phyloP scores from a whole-genome alignment of 1,140 invertebrate genomes.

The Pararge aegeria region DNA sequence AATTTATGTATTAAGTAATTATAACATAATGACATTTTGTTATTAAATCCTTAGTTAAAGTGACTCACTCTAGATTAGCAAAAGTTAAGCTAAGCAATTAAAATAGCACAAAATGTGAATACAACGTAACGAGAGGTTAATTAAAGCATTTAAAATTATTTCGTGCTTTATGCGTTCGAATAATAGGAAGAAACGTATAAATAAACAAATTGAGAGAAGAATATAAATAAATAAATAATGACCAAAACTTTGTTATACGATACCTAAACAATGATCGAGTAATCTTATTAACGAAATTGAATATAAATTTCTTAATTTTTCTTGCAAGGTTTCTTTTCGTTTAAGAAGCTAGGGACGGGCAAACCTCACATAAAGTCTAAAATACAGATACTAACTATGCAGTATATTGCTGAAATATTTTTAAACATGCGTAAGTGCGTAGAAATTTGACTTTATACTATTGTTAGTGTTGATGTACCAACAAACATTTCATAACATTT shows the following conservation, averaged over 20 bases:
- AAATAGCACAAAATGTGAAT: slow-evolving; percentile 17
- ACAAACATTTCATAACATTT: too few species aligned
- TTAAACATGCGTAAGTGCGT: too few species aligned
- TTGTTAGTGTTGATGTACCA: too few species aligned
- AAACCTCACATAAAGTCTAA: neutral
- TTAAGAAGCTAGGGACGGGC: neutral
- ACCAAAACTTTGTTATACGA: neutral
- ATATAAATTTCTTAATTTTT: slow-evolving; percentile 9
- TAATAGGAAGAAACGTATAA: too few species aligned
- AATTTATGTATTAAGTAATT: too few species aligned
- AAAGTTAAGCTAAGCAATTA: neutral
- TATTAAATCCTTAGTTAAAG: neutral
- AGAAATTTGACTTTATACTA: too few species aligned
- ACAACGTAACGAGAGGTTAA: slow-evolving; percentile 2
- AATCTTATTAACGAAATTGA: slow-evolving; percentile 18
- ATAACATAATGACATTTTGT: neutral
- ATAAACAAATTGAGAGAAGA: too few species aligned
- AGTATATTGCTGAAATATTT: too few species aligned
- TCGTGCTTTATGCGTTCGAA: too few species aligned
- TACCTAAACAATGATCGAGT: slow-evolving; percentile 1
- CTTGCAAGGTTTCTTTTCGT: slow-evolving; percentile 10
- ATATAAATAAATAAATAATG: neutral
- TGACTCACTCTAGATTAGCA: too few species aligned
- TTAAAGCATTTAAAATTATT: neutral
- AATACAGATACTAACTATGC: too few species aligned